Percentiles rank a stretch among this genome's conserved stretches.
These are phyloP conservation scores for Maniola hyperantus DNA, from an alignment of 2,888 invertebrate species.

Conservation along the genomic window DNA sequence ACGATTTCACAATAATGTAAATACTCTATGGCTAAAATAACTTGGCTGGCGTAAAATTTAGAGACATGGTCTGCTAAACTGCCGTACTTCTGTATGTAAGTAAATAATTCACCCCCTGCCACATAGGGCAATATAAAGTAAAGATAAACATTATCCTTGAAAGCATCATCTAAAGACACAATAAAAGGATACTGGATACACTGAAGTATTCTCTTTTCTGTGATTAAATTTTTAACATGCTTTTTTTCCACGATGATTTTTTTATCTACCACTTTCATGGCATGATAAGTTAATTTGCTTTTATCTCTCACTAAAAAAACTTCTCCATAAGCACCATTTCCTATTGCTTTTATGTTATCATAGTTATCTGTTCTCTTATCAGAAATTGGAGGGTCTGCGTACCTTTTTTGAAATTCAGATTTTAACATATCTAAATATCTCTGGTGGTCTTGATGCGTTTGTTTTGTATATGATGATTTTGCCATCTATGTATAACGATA, in stretches of 20 bases:
- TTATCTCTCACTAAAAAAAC: conserved; percentile 89
- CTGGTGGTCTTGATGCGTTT: conserved; percentile 61
- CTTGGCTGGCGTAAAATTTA: conserved; percentile 95
- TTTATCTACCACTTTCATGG: conserved; percentile 95
- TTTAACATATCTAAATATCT: conserved; percentile 67
- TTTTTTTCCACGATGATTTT: conserved; percentile 92
- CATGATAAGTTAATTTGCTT: conserved; percentile 85
- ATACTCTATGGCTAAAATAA: conserved; percentile 94
- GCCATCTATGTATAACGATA: conserved; percentile 50
- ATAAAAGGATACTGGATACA: conserved; percentile 93
- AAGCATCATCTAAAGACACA: conserved; percentile 89
- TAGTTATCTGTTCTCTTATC: conserved; percentile 81
- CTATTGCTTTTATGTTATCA: conserved; percentile 89
- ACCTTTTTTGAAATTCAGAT: conserved; percentile 59
- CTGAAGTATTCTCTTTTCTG: conserved; percentile 94
- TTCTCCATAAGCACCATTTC: conserved; percentile 94
- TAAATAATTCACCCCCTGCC: conserved; percentile 93
- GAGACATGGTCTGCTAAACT: conserved; percentile 88
- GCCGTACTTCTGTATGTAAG: conserved; percentile 85
- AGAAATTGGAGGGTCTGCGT: conserved; percentile 41
- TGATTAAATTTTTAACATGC: conserved; percentile 92
- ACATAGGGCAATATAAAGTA: conserved; percentile 93
- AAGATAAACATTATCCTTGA: conserved; percentile 92
- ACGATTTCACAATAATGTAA: conserved; percentile 93
- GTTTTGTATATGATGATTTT: conserved; percentile 54